Conservation (phyloP, 2,113 vertebrate genomes). For the Hipposideros armiger region DNA sequence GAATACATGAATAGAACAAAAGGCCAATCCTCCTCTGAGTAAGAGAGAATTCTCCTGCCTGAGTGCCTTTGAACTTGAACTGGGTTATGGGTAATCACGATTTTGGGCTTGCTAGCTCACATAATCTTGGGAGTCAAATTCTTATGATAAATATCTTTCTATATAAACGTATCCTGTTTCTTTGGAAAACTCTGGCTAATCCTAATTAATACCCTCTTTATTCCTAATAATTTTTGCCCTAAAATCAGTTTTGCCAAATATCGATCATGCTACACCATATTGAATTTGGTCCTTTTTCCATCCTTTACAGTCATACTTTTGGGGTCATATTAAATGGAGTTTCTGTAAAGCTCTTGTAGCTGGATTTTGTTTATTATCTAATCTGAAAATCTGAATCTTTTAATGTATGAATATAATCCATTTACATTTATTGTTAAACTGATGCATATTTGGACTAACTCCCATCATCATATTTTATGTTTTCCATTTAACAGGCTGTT, state of each 20-base stretch:
- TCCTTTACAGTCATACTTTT: background rate
- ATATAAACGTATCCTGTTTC: background rate
- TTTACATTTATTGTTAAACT: background rate
- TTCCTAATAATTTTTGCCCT: background rate
- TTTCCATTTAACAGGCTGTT: background rate
- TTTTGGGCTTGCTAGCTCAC: background rate
- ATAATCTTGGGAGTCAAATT: background rate
- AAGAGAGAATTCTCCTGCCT: background rate
- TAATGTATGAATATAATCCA: background rate
- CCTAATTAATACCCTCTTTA: background rate
- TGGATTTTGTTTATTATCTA: background rate
- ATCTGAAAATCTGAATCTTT: background rate
- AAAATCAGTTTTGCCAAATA: background rate
- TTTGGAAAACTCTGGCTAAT: background rate
- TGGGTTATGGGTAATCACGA: background rate
- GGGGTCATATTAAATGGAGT: background rate
- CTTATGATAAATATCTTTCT: background rate
- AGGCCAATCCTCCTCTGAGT: background rate
- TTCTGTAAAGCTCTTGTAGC: background rate
- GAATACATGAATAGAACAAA: background rate
- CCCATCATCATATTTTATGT: background rate
- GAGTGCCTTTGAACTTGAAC: background rate
- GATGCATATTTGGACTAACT: background rate
- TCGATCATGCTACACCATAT: background rate
- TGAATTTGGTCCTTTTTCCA: background rate